Percentiles rank a stretch among this genome's conserved stretches.
phyloP scores from a whole-genome alignment of 2,797 vertebrate species.

The Carcharodon carcharias region DNA sequence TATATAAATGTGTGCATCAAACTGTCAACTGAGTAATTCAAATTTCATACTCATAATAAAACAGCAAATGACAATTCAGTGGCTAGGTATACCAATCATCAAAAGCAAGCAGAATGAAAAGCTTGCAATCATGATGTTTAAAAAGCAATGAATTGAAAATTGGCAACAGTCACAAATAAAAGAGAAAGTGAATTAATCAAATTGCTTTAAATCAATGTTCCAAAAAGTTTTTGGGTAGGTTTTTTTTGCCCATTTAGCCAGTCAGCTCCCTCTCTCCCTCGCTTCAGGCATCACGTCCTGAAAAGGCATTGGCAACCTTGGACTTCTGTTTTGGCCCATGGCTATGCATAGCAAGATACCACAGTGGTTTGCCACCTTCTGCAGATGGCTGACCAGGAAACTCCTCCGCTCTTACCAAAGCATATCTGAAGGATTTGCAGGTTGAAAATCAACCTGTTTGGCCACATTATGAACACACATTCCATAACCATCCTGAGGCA shows the following conservation, averaged over 20 bases:
- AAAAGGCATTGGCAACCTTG: no score
- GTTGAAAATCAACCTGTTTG: no score
- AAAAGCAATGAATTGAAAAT: not conserved
- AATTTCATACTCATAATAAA: not conserved
- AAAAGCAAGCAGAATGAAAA: not conserved
- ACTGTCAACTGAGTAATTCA: not conserved
- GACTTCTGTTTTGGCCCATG: no score
- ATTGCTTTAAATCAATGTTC: not conserved
- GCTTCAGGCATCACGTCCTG: no score
- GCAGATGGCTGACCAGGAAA: no score
- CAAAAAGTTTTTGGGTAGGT: not conserved
- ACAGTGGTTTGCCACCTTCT: no score
- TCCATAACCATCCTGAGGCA: no score
- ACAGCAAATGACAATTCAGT: not conserved
- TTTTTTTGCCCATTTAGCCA: not conserved
- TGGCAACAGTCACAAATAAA: not conserved
- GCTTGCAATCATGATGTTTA: not conserved
- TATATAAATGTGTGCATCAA: not conserved
- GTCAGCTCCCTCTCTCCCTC: not conserved
- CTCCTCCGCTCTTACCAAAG: no score
- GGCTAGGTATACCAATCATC: not conserved
- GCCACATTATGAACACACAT: no score
- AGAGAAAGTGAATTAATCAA: not conserved
- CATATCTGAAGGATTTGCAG: no score
- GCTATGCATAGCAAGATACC: no score